These are phyloP conservation scores for Cairina moschata DNA, from an alignment of 2,113 vertebrate species.

Conservation along the genomic window DNA sequence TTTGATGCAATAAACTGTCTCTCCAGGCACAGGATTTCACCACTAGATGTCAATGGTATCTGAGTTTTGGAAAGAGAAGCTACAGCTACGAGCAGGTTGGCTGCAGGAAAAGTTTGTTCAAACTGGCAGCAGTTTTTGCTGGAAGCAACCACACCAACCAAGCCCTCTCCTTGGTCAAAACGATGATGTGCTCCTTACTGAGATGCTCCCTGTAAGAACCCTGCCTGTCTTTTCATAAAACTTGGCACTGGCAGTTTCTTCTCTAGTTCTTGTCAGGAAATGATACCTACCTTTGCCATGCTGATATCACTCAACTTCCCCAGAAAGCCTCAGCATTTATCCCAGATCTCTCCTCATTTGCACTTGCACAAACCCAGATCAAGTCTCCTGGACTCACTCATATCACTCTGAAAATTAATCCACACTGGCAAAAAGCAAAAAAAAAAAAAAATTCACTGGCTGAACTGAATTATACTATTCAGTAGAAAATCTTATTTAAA, in stretches of 20 bases:
- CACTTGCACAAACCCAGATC: not conserved
- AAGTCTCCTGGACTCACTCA: not conserved
- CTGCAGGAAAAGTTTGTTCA: not conserved
- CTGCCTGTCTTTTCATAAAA: not conserved
- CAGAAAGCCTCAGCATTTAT: not conserved
- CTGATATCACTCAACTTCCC: not conserved
- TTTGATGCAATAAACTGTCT: not conserved
- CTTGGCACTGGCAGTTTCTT: not conserved
- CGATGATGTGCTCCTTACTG: not conserved
- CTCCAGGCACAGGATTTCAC: not conserved
- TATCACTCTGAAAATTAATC: not conserved
- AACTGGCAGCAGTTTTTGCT: not conserved
- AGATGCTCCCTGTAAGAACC: not conserved
- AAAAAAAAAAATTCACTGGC: not conserved
- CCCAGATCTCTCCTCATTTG: not conserved
- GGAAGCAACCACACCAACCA: not conserved
- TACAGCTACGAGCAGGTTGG: not conserved
- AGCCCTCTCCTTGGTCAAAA: not conserved
- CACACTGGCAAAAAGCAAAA: not conserved
- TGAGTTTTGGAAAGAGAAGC: not conserved
- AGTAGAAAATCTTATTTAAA: not conserved
- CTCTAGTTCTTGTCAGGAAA: not conserved
- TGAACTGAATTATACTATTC: not conserved
- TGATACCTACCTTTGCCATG: not conserved
- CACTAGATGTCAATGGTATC: conserved; percentile 52